A percentile compares a stretch with the other conserved stretches of the same genome.
Conservation (phyloP, 2,113 vertebrate genomes). For the Panthera tigris region DNA sequence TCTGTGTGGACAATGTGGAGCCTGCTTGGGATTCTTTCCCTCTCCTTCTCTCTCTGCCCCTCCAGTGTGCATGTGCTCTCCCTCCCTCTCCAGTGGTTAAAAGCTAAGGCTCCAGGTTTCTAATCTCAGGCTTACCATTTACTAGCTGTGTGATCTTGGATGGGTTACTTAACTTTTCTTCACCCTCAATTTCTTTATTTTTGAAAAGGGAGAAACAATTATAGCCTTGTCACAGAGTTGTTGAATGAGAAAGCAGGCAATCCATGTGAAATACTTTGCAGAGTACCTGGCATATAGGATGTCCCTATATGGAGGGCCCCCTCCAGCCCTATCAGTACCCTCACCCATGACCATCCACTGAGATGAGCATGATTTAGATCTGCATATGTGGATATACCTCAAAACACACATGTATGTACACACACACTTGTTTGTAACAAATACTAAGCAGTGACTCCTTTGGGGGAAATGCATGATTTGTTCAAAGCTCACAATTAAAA, state of each 20-base stretch:
- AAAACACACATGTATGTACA: not conserved
- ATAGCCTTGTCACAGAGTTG: not conserved
- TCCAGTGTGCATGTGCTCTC: too few relatives aligned
- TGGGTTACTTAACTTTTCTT: not conserved
- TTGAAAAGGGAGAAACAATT: not conserved
- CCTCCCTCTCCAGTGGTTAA: not conserved
- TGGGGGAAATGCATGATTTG: constrained; percentile 47
- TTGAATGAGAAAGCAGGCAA: not conserved
- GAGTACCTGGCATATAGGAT: not conserved
- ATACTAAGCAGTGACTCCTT: not conserved
- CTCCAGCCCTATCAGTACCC: too few relatives aligned
- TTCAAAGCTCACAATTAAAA: constrained; percentile 59
- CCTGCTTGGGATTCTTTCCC: too few relatives aligned
- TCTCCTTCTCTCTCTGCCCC: too few relatives aligned
- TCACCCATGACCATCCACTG: not conserved
- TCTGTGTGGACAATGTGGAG: too few relatives aligned
- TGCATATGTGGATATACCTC: not conserved
- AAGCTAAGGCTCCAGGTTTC: not conserved
- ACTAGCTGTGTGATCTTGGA: not conserved
- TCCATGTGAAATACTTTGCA: not conserved
- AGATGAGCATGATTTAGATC: not conserved
- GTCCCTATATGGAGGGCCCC: too few relatives aligned
- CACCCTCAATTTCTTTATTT: not conserved
- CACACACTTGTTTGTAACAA: not conserved
- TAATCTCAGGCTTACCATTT: not conserved